Evolutionary conservation across 2,888 invertebrate species (phyloP), one percentile per base, ranked within the genome.

Genomic region (Dione vanillae): DNA sequence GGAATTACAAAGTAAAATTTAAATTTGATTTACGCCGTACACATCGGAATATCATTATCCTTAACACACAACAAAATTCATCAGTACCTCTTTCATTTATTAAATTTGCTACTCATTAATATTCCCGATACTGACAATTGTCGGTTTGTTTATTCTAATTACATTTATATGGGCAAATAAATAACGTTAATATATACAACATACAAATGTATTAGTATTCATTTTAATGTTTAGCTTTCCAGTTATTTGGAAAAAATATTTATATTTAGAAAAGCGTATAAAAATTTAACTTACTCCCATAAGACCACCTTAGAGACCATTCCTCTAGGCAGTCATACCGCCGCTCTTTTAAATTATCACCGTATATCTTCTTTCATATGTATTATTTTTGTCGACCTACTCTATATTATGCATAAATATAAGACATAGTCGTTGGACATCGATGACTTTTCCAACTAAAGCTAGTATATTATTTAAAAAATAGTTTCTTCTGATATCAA

Each of bases 31-130:
- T 47, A 64, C 58, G 20, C 59, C 35, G 51, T 49, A 56, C 45
- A 58, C 56, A 52, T 69, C 47, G 56, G 64, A 58, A 69, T 69
- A 69, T 69, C 61, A 70, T 70, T 72, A 73, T 73, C 70, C 72
- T 70, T 67, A 43, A 65, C 59, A 72, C 54, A 70, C 72, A 72
- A 67, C 59, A 59, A 70, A 67, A 67, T 67, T 70, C 59, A 72
- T 70, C 67, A 49, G 72, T 65, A 65, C 47, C 65, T 49, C 58
- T 69, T 67, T 43, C 41, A 56, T 41, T 59, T 47, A 45, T 65
- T 65, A 67, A 54, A 58, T 67, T 54, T 70, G 56, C 51, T 45
- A 49, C 19, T 52, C 52, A 65, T 65, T 72, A 69, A 61, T 61
- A 61, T 45, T 43, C 61, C 20, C 43, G 43, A 27, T 61, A 10